phyloP scores from a whole-genome alignment of 2,888 invertebrate species.

The Apamea monoglypha region DNA sequence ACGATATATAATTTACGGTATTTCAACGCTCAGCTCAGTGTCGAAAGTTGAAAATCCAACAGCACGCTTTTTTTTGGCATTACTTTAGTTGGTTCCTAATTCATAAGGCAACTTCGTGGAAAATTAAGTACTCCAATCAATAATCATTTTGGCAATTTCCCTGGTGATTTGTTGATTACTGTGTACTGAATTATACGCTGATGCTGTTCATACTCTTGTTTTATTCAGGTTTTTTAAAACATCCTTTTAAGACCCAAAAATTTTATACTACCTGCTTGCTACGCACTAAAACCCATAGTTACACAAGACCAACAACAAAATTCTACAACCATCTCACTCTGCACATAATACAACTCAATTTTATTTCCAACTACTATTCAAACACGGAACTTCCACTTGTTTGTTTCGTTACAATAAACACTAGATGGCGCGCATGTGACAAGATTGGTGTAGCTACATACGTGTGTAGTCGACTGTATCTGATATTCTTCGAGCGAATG shows the following conservation, averaged over 20 bases:
- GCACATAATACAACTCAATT: constrained; percentile 1
- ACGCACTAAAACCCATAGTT: background rate
- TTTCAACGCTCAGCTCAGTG: no score
- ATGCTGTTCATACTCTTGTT: background rate
- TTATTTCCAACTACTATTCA: constrained; percentile 24
- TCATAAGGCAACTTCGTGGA: background rate
- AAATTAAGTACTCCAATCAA: background rate
- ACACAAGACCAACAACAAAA: background rate
- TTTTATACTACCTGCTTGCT: background rate
- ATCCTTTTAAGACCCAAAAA: background rate
- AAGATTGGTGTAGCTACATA: background rate
- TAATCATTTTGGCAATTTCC: background rate
- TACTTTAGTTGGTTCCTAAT: background rate
- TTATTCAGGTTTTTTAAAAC: background rate
- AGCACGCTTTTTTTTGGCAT: no score
- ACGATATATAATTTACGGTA: no score
- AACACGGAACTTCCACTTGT: constrained; percentile 2
- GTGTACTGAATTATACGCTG: background rate
- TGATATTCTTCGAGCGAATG: background rate
- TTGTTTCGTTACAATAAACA: constrained; percentile 19
- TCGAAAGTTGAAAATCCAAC: no score
- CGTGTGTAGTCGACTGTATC: constrained; percentile 24
- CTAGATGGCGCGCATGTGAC: constrained; percentile 26
- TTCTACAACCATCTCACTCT: background rate
- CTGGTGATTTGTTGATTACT: background rate